phyloP scores from a whole-genome alignment of 2,113 vertebrate species.

The Rhynchopsitta pachyrhyncha region DNA sequence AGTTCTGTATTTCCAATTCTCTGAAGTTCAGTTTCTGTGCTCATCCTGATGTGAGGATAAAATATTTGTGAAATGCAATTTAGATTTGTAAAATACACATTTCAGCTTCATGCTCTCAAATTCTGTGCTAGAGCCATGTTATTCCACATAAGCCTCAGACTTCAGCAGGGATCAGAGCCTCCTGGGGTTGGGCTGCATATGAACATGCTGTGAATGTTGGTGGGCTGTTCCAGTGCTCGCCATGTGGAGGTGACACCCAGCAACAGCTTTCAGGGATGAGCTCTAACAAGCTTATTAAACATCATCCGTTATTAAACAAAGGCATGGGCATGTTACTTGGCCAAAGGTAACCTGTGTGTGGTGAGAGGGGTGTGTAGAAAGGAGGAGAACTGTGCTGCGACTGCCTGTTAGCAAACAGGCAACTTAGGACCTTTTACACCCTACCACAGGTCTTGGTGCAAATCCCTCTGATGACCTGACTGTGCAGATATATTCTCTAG shows the following conservation, averaged over 20 bases:
- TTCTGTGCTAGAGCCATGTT: background rate
- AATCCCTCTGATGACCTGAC: background rate
- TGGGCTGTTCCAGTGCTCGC: background rate
- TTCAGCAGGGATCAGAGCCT: background rate
- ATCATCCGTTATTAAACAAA: background rate
- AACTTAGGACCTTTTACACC: background rate
- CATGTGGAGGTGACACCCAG: background rate
- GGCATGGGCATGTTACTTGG: background rate
- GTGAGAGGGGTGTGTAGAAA: background rate
- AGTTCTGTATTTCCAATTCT: background rate
- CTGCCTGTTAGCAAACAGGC: background rate
- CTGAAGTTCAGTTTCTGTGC: background rate
- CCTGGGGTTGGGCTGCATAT: rapidly evolving
- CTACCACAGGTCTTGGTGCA: background rate
- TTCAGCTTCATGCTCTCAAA: background rate
- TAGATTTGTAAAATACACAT: background rate
- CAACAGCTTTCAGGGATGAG: background rate
- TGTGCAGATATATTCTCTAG: background rate
- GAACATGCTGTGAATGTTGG: background rate
- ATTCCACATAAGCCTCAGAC: background rate
- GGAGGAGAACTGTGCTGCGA: background rate
- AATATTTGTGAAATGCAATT: background rate
- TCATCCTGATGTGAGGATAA: background rate
- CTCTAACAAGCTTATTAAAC: background rate
- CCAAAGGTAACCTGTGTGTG: background rate